Evolutionary conservation across 2,113 vertebrate genomes (phyloP).

Genomic region (Uropsilus gracilis): DNA sequence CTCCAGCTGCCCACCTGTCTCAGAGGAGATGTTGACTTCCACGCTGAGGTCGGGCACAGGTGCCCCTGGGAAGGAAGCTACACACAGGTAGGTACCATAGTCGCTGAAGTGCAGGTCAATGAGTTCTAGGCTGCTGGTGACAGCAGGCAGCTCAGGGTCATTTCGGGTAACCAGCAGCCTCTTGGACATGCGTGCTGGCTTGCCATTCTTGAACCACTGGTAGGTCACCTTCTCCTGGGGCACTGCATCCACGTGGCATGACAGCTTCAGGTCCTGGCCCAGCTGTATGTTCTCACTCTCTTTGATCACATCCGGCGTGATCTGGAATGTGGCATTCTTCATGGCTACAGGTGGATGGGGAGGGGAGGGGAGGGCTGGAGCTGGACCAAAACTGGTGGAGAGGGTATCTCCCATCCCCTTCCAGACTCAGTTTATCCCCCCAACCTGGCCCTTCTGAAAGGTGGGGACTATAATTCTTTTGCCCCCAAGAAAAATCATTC

Average conservation of each 20-base stretch:
- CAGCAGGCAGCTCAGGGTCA: slow-evolving; percentile 94
- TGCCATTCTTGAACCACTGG: slow-evolving; percentile 97
- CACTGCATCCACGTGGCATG: slow-evolving; percentile 97
- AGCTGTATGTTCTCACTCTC: slow-evolving; percentile 98
- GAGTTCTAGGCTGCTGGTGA: slow-evolving; percentile 97
- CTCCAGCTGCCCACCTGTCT: slow-evolving; percentile 90
- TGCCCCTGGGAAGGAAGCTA: slow-evolving; percentile 94
- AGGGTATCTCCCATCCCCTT: not conserved
- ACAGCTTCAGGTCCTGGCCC: slow-evolving; percentile 97
- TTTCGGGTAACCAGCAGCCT: slow-evolving; percentile 93
- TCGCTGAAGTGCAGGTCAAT: slow-evolving; percentile 97
- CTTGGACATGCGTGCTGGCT: slow-evolving; percentile 90
- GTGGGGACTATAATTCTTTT: too few species aligned
- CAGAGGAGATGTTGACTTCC: slow-evolving; percentile 98
- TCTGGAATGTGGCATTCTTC: slow-evolving; percentile 97
- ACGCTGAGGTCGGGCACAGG: slow-evolving; percentile 93
- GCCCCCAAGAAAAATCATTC: not conserved
- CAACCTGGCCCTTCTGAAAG: not conserved
- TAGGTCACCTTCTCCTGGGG: slow-evolving; percentile 98
- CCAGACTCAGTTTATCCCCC: not conserved
- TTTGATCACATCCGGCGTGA: slow-evolving; percentile 98
- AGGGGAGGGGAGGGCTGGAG: not conserved
- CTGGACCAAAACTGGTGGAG: not conserved
- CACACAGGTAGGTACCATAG: slow-evolving; percentile 95
- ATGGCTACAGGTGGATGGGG: slow-evolving; percentile 86